Base-by-base conservation (phyloP, 2,888 invertebrate genomes). In the Kuschelorhynchus macadamiae region DNA sequence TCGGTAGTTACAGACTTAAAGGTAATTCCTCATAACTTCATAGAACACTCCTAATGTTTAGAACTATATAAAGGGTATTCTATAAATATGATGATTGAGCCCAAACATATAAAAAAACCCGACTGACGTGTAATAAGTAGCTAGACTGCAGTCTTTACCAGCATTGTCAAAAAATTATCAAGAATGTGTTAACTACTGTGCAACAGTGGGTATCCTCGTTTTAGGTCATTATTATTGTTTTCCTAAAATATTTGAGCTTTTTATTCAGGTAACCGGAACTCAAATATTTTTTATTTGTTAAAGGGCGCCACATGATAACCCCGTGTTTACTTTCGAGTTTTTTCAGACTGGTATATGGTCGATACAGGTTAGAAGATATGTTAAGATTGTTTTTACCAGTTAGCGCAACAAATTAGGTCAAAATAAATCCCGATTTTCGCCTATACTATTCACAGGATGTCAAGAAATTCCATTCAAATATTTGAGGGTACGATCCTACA, bases 271-370 rank as follows among this genome's bases (percentile, higher is more conserved):
- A 61, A 64, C 65, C 52, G 60, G 64, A 65, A 69, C 47, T 72
- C 73, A 75, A 75, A 76, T 74, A 75, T 71, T 64, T 71, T n/a
- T 73, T 76, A 74, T 77, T 77, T 76, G 71, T 36, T 50, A 46
- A 75, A 70, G 75, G 76, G 76, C 76, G 76, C 76, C 76, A 75
- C 71, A 59, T 53, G 64, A 64, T 72, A 61, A 61, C 52, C 52
- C 55, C 42, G 41, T 55, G 42, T 55, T 55, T 55, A 42, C 11
- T 30, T 41, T 42, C 16, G 5, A 42, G 41, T 18, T 16, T 44
- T 44, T 44, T 44, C 30, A 55, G 55, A 55, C 55, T 42, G 42
- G 25, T 11, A 25, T 21, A 30, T n/a, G 41, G 12, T 25, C 16
- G 41, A 42, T 36, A 11, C 9, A 7, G 30, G 30, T 30, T 30